A percentile compares a stretch with the other conserved stretches of the same genome.
These are phyloP conservation scores for Champsocephalus gunnari DNA, from an alignment of 2,797 vertebrate species.

Conservation along the genomic window DNA sequence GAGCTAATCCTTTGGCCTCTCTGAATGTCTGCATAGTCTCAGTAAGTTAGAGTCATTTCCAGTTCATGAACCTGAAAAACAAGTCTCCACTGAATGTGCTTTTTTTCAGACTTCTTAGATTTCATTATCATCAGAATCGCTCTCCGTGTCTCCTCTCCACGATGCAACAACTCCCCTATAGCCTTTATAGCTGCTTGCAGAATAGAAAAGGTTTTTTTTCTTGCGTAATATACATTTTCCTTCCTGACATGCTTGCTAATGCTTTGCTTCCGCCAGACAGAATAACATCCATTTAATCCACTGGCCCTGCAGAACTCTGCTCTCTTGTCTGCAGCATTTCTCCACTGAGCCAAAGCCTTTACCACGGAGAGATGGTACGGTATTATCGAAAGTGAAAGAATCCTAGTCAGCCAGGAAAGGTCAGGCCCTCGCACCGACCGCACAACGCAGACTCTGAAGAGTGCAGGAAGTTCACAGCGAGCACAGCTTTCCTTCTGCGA, in stretches of 20 bases:
- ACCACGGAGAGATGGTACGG: conserved; percentile 16
- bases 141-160: conserved; percentile 3
- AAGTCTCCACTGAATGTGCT: not conserved
- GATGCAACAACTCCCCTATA: conserved; percentile 9
- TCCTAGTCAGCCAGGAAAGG: conserved; percentile 40
- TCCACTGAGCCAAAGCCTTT: conserved; percentile 39
- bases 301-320: conserved; percentile 16
- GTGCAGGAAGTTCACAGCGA: conserved; percentile 41
- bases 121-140: conserved; percentile 18
- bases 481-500: conserved; percentile 9
- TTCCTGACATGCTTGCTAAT: conserved; percentile 19
- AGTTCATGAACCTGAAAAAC: too few species aligned
- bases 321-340: conserved; percentile 15
- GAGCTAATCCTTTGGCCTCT: not conserved
- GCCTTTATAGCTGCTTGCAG: conserved; percentile 16
- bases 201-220: conserved; percentile 37
- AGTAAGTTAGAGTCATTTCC: too few species aligned
- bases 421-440: conserved; percentile 36
- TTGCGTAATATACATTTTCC: conserved; percentile 15
- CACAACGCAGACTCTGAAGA: conserved; percentile 23
- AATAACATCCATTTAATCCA: conserved; percentile 37
- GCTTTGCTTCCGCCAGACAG: conserved; percentile 26
- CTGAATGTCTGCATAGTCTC: not conserved
- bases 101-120: conserved; percentile 6
- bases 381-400: conserved; percentile 5